Percentiles rank a stretch among this genome's conserved stretches.
Conservation (phyloP, 2,797 vertebrate species). For the Cossypha polioptera region DNA sequence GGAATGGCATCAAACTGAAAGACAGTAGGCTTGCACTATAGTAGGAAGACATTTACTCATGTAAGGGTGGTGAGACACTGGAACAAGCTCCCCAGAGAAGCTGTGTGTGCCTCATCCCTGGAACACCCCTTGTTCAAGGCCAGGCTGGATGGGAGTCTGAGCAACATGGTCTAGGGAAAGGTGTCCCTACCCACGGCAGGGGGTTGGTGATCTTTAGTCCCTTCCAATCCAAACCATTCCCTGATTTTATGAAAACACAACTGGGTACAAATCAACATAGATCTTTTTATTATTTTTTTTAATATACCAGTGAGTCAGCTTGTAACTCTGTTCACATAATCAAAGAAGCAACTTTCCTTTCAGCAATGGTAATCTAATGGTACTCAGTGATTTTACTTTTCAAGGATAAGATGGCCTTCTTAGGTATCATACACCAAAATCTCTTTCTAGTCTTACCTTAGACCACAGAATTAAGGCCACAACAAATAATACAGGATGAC, state of each 20-base stretch:
- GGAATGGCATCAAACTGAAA: not conserved
- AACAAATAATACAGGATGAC: not conserved
- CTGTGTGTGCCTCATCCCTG: not conserved
- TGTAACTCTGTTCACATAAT: not conserved
- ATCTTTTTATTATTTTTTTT: fast-evolving
- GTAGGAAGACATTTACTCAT: not conserved
- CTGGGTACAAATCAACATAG: not conserved
- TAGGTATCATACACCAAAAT: not conserved
- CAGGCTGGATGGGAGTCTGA: not conserved
- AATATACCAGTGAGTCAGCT: not conserved
- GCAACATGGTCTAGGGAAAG: not conserved
- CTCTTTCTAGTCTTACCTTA: not conserved
- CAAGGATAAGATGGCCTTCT: not conserved
- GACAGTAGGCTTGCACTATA: not conserved
- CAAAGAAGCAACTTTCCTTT: not conserved
- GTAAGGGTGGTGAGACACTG: not conserved
- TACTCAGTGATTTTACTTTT: not conserved
- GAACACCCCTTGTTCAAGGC: not conserved
- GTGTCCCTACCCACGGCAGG: not conserved
- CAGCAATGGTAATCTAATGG: not conserved
- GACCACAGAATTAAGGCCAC: not conserved
- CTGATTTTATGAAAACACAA: not conserved
- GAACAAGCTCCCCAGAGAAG: not conserved
- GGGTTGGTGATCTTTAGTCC: not conserved
- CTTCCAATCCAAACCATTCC: not conserved